Conservation (phyloP, 2,797 vertebrate genomes). For the Meriones psammophilus region DNA sequence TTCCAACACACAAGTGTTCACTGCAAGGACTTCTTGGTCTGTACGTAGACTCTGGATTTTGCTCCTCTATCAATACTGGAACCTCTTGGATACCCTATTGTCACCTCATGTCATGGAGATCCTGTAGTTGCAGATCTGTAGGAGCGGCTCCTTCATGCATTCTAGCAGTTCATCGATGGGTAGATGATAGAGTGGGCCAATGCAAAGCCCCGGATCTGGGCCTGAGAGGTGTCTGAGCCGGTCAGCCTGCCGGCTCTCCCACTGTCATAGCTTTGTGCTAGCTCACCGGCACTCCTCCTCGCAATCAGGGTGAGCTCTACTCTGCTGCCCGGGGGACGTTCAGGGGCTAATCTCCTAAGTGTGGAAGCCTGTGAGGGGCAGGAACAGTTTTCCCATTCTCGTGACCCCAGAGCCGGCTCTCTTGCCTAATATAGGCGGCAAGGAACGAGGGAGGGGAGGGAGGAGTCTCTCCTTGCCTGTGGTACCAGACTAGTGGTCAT, state of each 20-base stretch:
- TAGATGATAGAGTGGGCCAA: not conserved
- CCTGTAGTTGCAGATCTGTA: not conserved
- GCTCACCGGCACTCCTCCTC: not conserved
- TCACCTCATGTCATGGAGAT: too few species aligned
- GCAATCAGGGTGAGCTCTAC: not conserved
- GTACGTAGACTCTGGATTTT: not conserved
- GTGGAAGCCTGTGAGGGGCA: not conserved
- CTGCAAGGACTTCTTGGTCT: not conserved
- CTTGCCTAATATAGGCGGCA: not conserved
- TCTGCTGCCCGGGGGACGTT: not conserved
- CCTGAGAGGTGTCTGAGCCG: not conserved
- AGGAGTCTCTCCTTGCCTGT: not conserved
- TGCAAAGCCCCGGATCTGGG: not conserved
- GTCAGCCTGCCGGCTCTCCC: not conserved
- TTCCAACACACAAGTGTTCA: not conserved
- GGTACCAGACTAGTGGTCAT: not conserved
- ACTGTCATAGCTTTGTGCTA: not conserved
- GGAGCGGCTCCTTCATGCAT: not conserved
- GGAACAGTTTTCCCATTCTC: not conserved
- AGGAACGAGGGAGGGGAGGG: not conserved
- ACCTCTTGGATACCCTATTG: too few species aligned
- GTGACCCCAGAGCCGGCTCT: not conserved
- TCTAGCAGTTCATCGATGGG: not conserved
- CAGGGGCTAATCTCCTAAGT: not conserved
- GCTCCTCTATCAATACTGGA: not conserved